These are phyloP conservation scores for Cariama cristata DNA, from an alignment of 2,113 vertebrate genomes.

Conservation along the genomic window DNA sequence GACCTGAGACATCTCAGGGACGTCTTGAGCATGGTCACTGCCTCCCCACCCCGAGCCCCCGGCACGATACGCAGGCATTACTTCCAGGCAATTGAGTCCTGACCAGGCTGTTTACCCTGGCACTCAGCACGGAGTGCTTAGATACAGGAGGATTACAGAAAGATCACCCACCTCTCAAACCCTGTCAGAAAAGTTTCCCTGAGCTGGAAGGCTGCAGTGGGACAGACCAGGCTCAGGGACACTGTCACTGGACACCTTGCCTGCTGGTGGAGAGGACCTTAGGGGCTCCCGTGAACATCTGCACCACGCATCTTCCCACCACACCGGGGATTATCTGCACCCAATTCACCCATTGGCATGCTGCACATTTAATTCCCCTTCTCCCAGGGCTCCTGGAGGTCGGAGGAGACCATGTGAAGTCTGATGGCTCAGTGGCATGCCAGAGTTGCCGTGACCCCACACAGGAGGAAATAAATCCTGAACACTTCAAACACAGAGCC, in stretches of 20 bases:
- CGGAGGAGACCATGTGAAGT: not conserved
- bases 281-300: not conserved
- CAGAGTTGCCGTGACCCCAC: not conserved
- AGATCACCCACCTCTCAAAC: not conserved
- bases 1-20: fast-evolving
- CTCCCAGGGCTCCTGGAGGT: not conserved
- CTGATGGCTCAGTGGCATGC: not conserved
- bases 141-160: not conserved
- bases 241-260: not conserved
- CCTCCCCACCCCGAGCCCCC: fast-evolving
- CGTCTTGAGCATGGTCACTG: fast-evolving
- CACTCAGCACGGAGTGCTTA: not conserved
- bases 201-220: not conserved
- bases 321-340: not conserved
- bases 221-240: not conserved
- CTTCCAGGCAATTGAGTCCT: not conserved
- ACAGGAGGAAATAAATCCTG: not conserved
- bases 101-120: not conserved
- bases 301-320: fast-evolving
- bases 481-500: not conserved
- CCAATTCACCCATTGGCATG: fast-evolving
- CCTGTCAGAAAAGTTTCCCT: not conserved
- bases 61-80: fast-evolving
- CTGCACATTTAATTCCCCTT: not conserved
- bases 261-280: not conserved